Evolutionary conservation across 2,113 vertebrate species (phyloP), one percentile per base, ranked within the genome.

Genomic region (Onychostoma macrolepis): DNA sequence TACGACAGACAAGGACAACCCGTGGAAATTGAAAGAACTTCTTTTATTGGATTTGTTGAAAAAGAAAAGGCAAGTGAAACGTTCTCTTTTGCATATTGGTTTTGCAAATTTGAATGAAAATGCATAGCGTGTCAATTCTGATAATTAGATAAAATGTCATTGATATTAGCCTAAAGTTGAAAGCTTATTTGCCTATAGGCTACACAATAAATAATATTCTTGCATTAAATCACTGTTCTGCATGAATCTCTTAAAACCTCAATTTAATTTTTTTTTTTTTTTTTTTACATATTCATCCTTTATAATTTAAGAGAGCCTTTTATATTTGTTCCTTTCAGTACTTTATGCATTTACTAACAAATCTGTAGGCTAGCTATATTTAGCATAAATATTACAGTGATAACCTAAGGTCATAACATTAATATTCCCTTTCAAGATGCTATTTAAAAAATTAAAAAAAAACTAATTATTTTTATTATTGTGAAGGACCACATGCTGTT

Each of bases 1-100:
- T 99, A 99, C 92, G 98, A 99, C 96, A 95, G 98, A 85, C 98
- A 99, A 94, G 98, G 98, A 87, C 98, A 99, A 94, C 98, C 98
- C 30, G 98, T 99, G 97, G 98, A 99, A 95, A 98, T 99, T 88
- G 98, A 99, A 94, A 96, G 98, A 93, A 99, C 97, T 72, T 96
- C 96, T 90, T 99, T 99, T 93, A 94, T 99, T 92, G 98, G 96
- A 87, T 99, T 99, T 95, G 97, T 99, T 91, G 98, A 99, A 94
- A 99, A 99, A 89, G 98, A 99, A 90, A 99, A 99, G 96, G 98
- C 98, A 93, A 94, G 97, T 89, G 33, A n/a, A 41, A 21, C 69
- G 15, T 8, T 43, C 30, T 38, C 13, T 33, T 53, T n/a, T 48
- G 41, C 63, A 71, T 33, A 11, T 21, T 21, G 24, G 1, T 63